Evolutionary conservation across 1,140 invertebrate genomes (phyloP), one percentile per base, ranked within the genome.

Genomic region (Drosophila athabasca): DNA sequence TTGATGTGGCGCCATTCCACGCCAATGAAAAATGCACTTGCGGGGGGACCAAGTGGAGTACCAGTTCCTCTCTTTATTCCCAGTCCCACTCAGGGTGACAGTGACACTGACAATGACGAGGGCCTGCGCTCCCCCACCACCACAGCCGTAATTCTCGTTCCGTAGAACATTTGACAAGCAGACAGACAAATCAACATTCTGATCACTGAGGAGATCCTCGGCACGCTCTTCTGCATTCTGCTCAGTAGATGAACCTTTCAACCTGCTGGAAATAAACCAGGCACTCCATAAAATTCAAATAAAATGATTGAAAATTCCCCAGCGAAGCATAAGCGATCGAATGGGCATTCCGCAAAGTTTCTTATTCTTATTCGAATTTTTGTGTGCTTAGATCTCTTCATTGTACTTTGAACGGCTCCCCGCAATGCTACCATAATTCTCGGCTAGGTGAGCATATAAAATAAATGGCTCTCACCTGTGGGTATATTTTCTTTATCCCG

Each of bases 1-100:
- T 87, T 76, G 83, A 87, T 87, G 83, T 79, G 83, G 83, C 83
- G 83, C 83, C 83, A 66, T 76, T 70, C 49, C 55, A 55, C 69
- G 43, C 61, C 55, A 58, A 44, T 29, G 13, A 62, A 70, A 62
- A 76, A 59, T 70, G 65, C 55, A 65, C 13, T 35, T 39, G 11
- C 22, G 24, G 54, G 43, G 17, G 17, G 17, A 19, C 17, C 17
- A 19, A 19, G 17, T 6, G 24, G 48, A 1, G 17, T 19, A 0
- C 17, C 17, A 19, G 35, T 41, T 44, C 24, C 1, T 26, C 35
- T 15, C 58, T n/a, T n/a, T 45, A 22, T 65, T 53, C 43, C 57
- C 44, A 57, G 51, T 45, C 43, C 57, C 44, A 57, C 46, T 45
- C 43, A 61, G 57, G 53, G 39, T 51, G 54, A 59, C 65, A 26